Conservation (phyloP, 2,113 vertebrate genomes). For the Steatornis caripensis region DNA sequence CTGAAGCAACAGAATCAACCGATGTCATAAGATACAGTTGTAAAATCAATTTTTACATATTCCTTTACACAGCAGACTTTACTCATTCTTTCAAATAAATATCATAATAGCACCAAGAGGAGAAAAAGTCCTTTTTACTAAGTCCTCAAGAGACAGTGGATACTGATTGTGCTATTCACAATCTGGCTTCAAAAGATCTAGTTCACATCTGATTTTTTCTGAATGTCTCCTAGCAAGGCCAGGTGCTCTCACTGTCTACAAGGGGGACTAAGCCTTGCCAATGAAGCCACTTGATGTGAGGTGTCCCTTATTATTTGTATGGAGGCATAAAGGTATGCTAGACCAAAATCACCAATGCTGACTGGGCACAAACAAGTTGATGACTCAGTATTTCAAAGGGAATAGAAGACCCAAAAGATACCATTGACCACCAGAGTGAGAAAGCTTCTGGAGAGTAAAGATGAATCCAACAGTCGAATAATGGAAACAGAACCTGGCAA, state of each 20-base stretch:
- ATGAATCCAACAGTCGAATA: neutral
- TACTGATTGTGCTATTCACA: neutral
- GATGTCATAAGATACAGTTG: neutral
- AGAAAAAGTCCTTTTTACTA: neutral
- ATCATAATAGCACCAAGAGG: neutral
- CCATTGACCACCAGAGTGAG: fast-evolving
- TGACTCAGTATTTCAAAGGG: neutral
- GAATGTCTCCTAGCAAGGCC: neutral
- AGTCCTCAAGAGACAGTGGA: neutral
- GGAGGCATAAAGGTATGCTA: neutral
- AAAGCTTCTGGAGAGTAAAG: neutral
- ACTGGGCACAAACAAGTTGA: neutral
- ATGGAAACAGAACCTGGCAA: neutral
- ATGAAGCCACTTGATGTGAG: neutral
- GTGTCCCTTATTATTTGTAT: neutral
- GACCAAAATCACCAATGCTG: neutral
- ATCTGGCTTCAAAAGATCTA: neutral
- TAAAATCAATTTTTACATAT: neutral
- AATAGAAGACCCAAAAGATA: neutral
- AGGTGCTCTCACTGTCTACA: neutral
- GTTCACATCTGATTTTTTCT: fast-evolving
- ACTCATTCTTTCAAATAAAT: neutral
- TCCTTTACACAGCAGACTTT: neutral
- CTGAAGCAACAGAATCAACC: neutral
- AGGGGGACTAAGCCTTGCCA: neutral